phyloP scores from a whole-genome alignment of 2,797 vertebrate species.

The Bradypodion ventrale region DNA sequence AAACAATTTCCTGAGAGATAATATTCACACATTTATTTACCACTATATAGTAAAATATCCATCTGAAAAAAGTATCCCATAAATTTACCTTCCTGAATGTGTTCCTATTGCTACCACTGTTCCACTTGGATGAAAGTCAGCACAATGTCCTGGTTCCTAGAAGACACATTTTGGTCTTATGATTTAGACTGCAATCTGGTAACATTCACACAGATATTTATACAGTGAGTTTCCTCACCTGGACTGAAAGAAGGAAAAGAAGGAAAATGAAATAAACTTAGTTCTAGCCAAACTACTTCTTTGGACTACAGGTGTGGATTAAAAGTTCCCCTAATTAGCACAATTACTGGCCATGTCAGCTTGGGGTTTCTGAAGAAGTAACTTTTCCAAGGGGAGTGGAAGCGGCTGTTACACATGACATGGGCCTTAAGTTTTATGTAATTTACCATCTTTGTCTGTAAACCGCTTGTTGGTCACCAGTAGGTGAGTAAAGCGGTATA shows the following conservation, averaged over 20 bases:
- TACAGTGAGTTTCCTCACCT: not conserved
- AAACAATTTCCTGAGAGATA: not conserved
- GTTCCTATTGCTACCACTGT: conserved; percentile 95
- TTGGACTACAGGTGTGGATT: no score
- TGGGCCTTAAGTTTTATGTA: no score
- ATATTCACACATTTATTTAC: not conserved
- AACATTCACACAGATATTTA: not conserved
- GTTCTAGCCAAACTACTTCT: not conserved
- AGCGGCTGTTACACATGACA: no score
- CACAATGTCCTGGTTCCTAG: conserved; percentile 97
- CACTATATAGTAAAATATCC: not conserved
- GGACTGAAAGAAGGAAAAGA: not conserved
- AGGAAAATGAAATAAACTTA: not conserved
- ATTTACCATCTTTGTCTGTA: no score
- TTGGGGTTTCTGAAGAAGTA: no score
- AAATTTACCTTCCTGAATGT: conserved; percentile 90
- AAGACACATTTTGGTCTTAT: conserved; percentile 17
- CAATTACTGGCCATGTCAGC: no score
- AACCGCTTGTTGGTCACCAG: no score
- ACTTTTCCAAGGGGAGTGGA: no score
- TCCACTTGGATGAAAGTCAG: conserved; percentile 97
- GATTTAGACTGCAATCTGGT: rapidly evolving
- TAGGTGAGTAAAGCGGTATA: no score
- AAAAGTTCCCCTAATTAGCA: no score
- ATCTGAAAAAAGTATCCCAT: not conserved